Base-by-base conservation (phyloP, 1,140 invertebrate species). In the Heliconius congener region DNA sequence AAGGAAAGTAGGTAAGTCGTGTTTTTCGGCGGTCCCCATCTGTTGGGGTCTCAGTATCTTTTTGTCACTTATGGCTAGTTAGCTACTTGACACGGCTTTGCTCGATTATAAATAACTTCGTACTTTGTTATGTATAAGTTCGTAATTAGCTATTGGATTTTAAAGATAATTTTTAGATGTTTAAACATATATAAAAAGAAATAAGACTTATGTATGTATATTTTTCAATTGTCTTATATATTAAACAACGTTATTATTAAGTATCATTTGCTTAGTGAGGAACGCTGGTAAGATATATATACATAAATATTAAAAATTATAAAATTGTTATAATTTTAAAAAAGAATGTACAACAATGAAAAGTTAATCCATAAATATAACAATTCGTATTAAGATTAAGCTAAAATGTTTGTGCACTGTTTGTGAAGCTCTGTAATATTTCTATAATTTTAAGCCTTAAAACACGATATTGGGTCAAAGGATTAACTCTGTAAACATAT, bases 1-100 rank as follows among this genome's bases (percentile, higher is more conserved):
- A 80, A 80, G 79, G 79, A 76, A 80, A 80, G 74, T 80, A 77
- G 76, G 76, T 70, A 77, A 77, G 76, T 77, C 70, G 66, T 77
- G 76, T 77, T 77, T 77, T 77, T 77, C 70, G 76, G 70, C 70
- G 71, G 66, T 37, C 70, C 50, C 76, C 66, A 77, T 70, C 76
- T 77, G 66, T 70, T 46, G 34, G 71, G 71, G 60, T 66, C 60
- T 66, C 60, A 66, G 60, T 66, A 66, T 66, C 60, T 66, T 66
- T 66, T 66, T 66, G 60, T 30, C 60, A 66, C 60, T 30, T 66
- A 66, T 13, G 9, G 3, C 9, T 27, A 30, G 27, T 27, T 66
- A 66, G 60, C 23, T 11, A 30, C 0, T 3, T 3, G 27, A 3
- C 13, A 18, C 13, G 60, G 60, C 13, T 66, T 66, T 30, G 27